These are phyloP conservation scores for Gryllus longicercus DNA, from an alignment of 2,888 invertebrate species.

Conservation along the genomic window DNA sequence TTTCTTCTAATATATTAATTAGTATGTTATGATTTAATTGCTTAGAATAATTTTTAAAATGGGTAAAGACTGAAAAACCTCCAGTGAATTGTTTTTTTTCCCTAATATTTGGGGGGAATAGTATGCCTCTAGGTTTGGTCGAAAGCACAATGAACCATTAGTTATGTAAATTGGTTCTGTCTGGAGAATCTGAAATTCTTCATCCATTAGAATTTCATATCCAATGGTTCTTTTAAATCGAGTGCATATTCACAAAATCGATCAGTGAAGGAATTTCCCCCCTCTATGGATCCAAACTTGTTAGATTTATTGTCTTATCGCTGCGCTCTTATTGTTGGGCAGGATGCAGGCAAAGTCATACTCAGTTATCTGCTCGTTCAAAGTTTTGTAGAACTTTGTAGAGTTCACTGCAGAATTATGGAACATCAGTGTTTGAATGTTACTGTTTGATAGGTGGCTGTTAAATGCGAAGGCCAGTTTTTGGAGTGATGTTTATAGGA, in stretches of 20 bases:
- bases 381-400: too few species aligned
- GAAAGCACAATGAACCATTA: neutral
- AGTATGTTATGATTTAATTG: neutral
- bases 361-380: neutral
- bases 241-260: neutral
- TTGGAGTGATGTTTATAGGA: too few species aligned
- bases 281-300: neutral
- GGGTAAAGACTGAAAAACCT: constrained; percentile 11
- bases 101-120: neutral
- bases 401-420: too few species aligned
- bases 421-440: too few species aligned
- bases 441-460: too few species aligned
- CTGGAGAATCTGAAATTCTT: neutral
- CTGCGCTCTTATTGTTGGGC: neutral
- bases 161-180: neutral
- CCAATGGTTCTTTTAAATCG: neutral
- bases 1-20: constrained; percentile 1
- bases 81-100: neutral
- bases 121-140: neutral
- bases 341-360: constrained; percentile 6
- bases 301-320: neutral
- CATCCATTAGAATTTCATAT: constrained; percentile 3
- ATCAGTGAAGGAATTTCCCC: neutral
- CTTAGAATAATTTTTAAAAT: neutral
- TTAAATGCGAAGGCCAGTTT: too few species aligned